Base-by-base conservation (phyloP, 2,113 vertebrate species). In the Dryoscopus gambensis region DNA sequence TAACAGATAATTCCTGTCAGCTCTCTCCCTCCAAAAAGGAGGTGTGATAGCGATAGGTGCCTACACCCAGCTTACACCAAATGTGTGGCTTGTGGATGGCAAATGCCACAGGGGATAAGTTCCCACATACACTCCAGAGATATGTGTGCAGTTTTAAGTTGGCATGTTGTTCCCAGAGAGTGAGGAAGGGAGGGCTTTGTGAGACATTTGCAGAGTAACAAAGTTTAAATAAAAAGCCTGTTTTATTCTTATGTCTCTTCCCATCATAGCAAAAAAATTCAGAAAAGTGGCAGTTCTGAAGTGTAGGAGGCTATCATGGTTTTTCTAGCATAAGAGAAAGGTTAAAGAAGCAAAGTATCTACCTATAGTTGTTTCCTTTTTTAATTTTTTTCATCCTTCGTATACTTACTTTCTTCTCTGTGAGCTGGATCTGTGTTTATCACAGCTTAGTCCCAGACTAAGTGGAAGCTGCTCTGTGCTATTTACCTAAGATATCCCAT, bases 41-140 rank as follows among this genome's bases (percentile, higher is more conserved):
- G 77, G 6, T 2, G 1, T 18, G 56, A 28, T 8, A 35, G 42
- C 9, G 1, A 20, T 0, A 19, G 44, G 25, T 23, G 31, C 24
- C 27, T 37, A 1, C 1, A 2, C 16, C 30, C 56, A 25, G 21
- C 39, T 78, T 5, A 24, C 39, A 8, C 33, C 0, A 4, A 30
- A 18, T 0, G 3, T 3, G n/a, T 7, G 35, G 15, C 44, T 52
- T n/a, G 27, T 55, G 64, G 52, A 46, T 47, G 39, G 35, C 30
- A 42, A 63, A 15, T 31, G 16, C 44, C 25, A 10, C 6, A 8
- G 76, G 50, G 55, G n/a, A 37, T 10, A 1, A 53, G 28, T 60
- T 76, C 67, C 55, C 50, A 19, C 2, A 0, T 39, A 4, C 2
- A 0, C 22, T 69, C 46, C 2, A 1, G 5, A 33, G 37, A 30